Base-by-base conservation (phyloP, 2,113 vertebrate genomes). In the Eretmochelys imbricata region DNA sequence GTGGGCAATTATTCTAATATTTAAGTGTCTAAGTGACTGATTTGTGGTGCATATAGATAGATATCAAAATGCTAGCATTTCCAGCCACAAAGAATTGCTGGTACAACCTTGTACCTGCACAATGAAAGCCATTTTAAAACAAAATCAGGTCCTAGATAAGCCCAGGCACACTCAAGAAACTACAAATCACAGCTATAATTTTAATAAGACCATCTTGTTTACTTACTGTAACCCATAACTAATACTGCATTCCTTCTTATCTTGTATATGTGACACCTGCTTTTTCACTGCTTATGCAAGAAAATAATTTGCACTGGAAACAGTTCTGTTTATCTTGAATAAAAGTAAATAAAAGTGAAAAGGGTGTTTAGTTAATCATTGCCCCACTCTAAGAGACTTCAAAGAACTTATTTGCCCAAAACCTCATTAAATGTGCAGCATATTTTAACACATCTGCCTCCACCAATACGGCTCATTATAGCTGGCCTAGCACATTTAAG, bases 331-430 rank as follows among this genome's bases (percentile, higher is more conserved):
- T 94, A 89, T 95, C 91, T 53, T 24, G 42, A 93, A 38, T 14
- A 76, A 87, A 65, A 90, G 81, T 14, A 85, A 89, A 95, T 49
- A 96, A 78, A 91, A 96, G 75, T 69, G 88, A 92, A 89, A 96
- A 93, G 57, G 85, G 86, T 89, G 96, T 93, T 89, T 75, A 94
- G 93, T 96, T 95, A 97, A 96, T 96, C 94, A 94, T 92, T 97
- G 93, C 94, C 91, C 7, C 80, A 92, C 91, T 94, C 92, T 95
- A 82, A 75, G 62, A 84, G 89, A 95, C 95, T 96, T 96, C 93
- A 97, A 97, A 96, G 94, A 88, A 91, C 85, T 57, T 78, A 62
- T 95, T 93, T 93, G 82, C 88, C 49, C 1, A 4, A 76, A 50
- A 93, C 91, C 49, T 96, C 88, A 75, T 95, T 95, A 96, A 90